Evolutionary conservation across 1,140 invertebrate genomes (phyloP), one percentile per base, ranked within the genome.

Genomic region (Lasioglossum baleicum): DNA sequence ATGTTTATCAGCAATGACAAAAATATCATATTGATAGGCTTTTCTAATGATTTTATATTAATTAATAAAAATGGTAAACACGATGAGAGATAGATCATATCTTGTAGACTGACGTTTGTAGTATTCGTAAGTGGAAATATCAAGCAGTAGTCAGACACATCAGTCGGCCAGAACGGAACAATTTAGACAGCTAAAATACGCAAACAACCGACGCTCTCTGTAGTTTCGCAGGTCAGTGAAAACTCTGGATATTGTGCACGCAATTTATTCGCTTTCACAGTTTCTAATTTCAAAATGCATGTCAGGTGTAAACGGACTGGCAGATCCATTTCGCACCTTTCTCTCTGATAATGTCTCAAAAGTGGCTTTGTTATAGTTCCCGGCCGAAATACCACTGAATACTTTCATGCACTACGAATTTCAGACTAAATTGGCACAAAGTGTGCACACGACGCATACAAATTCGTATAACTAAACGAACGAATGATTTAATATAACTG

Each of bases 271-370:
- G 44, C 61, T 31, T 71, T 53, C 20, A 42, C 31, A 31, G 56
- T 40, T n/a, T 20, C 13, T 11, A 51, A 31, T 11, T 53, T 58
- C 10, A 40, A 53, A 63, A 63, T 71, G 64, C 8, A 15, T 53
- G 44, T 48, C 68, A 51, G 58, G 58, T 71, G 63, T 77, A 71
- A 71, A 71, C 64, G 51, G 40, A 70, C 48, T 35, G 26, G 20
- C 15, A 26, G 31, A 7, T 60, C 17, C 60, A 60, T 69, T 56
- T 75, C 63, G 42, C 66, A 53, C n/a, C 53, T 75, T 58, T n/a
- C 20, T 26, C 11, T 61, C n/a, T 1, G 7, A 10, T 35, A 35
- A 40, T 20, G 13, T 31, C 56, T 40, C 42, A 48, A 61, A 75
- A 61, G 66, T 26, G 75, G 11, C 61, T 70, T 70, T 48, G 42